Evolutionary conservation across 2,888 invertebrate genomes (phyloP).

Genomic region (Melipona beecheii): DNA sequence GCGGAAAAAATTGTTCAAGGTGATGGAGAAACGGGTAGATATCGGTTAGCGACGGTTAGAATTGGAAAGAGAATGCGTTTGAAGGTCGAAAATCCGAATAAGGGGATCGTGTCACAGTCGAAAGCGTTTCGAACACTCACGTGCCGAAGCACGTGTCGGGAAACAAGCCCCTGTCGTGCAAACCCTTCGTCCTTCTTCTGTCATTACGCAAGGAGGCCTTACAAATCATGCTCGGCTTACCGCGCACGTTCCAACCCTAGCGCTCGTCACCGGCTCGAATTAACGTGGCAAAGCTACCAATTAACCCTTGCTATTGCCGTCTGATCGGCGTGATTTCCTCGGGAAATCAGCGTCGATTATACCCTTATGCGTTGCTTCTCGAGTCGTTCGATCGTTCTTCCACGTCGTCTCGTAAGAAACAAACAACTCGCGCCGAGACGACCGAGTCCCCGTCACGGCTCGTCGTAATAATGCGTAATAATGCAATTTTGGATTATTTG

Average conservation of each 20-base stretch:
- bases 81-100: conserved; percentile 11
- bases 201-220: conserved; percentile 78
- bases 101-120: conserved; percentile 75
- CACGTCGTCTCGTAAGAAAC: neutral
- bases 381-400: neutral
- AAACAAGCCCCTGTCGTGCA: conserved; percentile 73
- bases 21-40: neutral
- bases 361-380: neutral
- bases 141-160: conserved; percentile 81
- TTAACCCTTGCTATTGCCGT: conserved; percentile 64
- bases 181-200: conserved; percentile 64
- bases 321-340: conserved; percentile 45
- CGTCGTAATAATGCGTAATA: neutral
- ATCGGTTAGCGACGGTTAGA: neutral
- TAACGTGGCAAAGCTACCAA: conserved; percentile 71
- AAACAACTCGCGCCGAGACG: neutral
- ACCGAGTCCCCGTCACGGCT: neutral
- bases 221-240: conserved; percentile 78
- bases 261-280: conserved; percentile 68
- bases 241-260: conserved; percentile 62
- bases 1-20: neutral
- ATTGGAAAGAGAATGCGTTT: conserved; percentile 18
- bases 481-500: neutral
- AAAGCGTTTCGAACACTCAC: conserved; percentile 80
- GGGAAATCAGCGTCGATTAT: conserved; percentile 15